These are phyloP conservation scores for Kryptopterus vitreolus DNA, from an alignment of 2,797 vertebrate species.

Conservation along the genomic window DNA sequence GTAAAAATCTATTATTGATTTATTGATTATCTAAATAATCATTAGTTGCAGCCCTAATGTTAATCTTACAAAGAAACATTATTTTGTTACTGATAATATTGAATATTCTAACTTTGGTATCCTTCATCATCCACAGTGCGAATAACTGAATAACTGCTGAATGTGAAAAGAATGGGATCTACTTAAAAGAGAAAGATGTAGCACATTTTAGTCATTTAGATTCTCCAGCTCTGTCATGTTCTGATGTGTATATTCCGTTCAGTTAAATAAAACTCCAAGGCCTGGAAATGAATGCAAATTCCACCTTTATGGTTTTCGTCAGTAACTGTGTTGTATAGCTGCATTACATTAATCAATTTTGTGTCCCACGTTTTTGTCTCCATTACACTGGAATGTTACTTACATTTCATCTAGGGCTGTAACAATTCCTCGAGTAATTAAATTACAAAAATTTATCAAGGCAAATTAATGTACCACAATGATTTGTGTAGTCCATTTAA, in stretches of 20 bases:
- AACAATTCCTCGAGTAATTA: no score
- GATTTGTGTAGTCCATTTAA: no score
- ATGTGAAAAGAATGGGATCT: background rate
- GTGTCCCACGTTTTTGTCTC: background rate
- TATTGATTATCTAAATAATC: no score
- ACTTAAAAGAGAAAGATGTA: background rate
- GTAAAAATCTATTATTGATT: no score
- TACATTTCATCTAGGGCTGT: no score
- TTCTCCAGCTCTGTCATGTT: background rate
- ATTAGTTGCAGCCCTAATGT: no score
- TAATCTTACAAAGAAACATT: no score
- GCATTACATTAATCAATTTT: background rate
- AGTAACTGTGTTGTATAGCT: background rate
- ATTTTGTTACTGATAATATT: background rate
- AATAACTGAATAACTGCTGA: background rate
- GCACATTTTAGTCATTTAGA: background rate
- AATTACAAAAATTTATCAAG: no score
- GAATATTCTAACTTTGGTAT: background rate
- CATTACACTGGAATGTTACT: background rate
- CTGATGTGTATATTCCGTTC: background rate
- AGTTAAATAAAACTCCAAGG: background rate
- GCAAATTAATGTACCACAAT: no score
- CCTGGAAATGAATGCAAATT: background rate
- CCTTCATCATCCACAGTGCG: background rate
- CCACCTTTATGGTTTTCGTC: background rate